A percentile compares a stretch with the other conserved stretches of the same genome.
Evolutionary conservation across 30 jellyfish, hydroid and myxozoan species (phyloP).

Genomic region (Aurelia coerulea): DNA sequence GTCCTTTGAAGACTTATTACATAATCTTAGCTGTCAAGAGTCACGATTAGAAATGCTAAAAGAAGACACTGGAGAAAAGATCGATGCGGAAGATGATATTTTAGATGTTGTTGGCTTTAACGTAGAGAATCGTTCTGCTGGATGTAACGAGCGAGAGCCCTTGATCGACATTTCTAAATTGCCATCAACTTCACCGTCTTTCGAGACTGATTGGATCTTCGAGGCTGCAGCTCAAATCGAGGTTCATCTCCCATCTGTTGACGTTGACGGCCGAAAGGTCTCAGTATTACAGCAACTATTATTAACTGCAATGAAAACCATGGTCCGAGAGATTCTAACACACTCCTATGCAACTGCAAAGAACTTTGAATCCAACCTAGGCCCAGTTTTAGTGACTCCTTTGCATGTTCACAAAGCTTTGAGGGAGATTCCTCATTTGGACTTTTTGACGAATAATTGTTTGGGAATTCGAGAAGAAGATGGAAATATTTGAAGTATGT

Average conservation of each 20-base stretch:
- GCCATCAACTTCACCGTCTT: slow-evolving; percentile 29
- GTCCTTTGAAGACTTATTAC: slow-evolving; percentile 48
- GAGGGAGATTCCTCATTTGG: slow-evolving; percentile 47
- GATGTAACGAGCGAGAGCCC: background rate
- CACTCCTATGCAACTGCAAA: slow-evolving; percentile 59
- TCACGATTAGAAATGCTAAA: slow-evolving; percentile 3
- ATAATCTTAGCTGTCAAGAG: slow-evolving; percentile 20
- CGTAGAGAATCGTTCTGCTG: background rate
- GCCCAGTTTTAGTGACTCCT: slow-evolving; percentile 80
- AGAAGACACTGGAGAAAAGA: background rate
- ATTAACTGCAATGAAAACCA: slow-evolving; percentile 66
- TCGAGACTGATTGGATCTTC: slow-evolving; percentile 77
- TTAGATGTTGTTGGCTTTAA: slow-evolving; percentile 48
- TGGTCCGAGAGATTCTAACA: slow-evolving; percentile 63
- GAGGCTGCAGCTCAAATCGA: slow-evolving; percentile 80
- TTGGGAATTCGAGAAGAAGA: slow-evolving; percentile 76
- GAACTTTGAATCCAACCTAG: slow-evolving; percentile 32
- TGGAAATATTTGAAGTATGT: slow-evolving; percentile 19
- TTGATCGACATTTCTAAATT: slow-evolving; percentile 15
- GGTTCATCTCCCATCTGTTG: slow-evolving; percentile 69
- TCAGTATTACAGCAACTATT: slow-evolving; percentile 86
- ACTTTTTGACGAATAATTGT: slow-evolving; percentile 72
- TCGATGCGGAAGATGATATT: slow-evolving; percentile 6
- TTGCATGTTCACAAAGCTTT: slow-evolving; percentile 67
- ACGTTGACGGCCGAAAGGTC: slow-evolving; percentile 15